Evolutionary conservation across 2,888 invertebrate species (phyloP), one percentile per base, ranked within the genome.

Genomic region (Rhamphomyia laevipes): DNA sequence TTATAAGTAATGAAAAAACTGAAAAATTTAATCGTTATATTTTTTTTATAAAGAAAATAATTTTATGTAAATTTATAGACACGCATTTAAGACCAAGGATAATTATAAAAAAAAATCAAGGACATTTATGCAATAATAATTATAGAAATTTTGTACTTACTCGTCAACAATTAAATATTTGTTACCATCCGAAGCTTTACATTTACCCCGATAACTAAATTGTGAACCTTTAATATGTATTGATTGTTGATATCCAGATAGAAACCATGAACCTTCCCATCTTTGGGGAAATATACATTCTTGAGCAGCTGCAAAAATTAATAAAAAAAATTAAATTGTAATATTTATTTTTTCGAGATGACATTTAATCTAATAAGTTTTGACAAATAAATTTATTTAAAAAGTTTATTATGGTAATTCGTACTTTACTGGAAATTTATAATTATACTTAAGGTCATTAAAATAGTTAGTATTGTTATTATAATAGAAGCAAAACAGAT

Each of bases 231-330:
- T 85, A 65, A 90, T 87, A 63, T 82, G 75, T 72, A 90, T 87
- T 47, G 87, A 82, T 70, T 86, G 86, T 64, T 86, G 82, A 61
- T 89, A 86, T 52, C 90, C 90, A 52, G 89, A 89, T 70, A 89
- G 87, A 75, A 90, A 90, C 90, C 90, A 90, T 59, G 83, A 83
- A 59, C 90, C 90, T 67, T 87, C 83, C 90, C 90, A 90, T 59
- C 81, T 78, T 58, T 78, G 74, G 57, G 89, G 89, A 74, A 90
- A 89, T 59, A 78, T 78, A 73, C 90, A 90, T 61, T 81, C 81
- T 77, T 84, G 61, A 55, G 63, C 62, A 56, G 62, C 63, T 69
- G 60, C 45, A 63, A 43, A 27, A 27, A 27, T 27, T 7, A 27
- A 27, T 7, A 27, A 27, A 27, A 27, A 4, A 27, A 7, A 27